A percentile compares a stretch with the other conserved stretches of the same genome.
phyloP scores from a whole-genome alignment of 1,140 invertebrate genomes.

The Rhagoletis zephyria region DNA sequence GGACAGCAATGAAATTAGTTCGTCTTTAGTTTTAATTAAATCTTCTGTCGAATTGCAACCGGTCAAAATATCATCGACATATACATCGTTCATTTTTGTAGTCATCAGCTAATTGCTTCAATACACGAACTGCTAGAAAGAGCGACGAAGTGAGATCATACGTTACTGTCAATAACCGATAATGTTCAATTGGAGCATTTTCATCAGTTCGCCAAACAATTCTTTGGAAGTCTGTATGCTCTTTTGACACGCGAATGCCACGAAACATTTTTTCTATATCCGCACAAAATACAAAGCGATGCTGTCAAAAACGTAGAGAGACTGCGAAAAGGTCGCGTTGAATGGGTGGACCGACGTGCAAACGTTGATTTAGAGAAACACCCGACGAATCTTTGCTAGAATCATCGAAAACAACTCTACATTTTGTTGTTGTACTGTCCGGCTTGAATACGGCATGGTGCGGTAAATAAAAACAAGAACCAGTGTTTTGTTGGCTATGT shows the following conservation, averaged over 20 bases:
- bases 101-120: slow-evolving; percentile 14
- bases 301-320: neutral
- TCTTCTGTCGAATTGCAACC: too few species aligned
- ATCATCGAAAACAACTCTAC: too few species aligned
- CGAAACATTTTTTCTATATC: slow-evolving; percentile 31
- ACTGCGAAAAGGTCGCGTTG: neutral
- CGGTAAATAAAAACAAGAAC: too few species aligned
- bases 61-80: too few species aligned
- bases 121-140: neutral
- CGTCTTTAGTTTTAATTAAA: too few species aligned
- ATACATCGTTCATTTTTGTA: neutral
- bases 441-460: too few species aligned
- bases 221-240: neutral
- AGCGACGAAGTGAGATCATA: neutral
- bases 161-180: slow-evolving; percentile 14
- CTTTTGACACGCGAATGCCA: neutral
- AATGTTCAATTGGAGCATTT: neutral
- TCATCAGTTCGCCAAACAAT: slow-evolving; percentile 2
- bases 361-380: too few species aligned
- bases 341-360: too few species aligned
- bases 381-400: too few species aligned
- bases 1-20: too few species aligned
- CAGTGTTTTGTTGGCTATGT: too few species aligned
- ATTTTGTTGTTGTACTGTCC: too few species aligned
- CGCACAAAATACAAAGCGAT: neutral